phyloP scores from a whole-genome alignment of 2,888 invertebrate species.

The Nomada goodeniana region DNA sequence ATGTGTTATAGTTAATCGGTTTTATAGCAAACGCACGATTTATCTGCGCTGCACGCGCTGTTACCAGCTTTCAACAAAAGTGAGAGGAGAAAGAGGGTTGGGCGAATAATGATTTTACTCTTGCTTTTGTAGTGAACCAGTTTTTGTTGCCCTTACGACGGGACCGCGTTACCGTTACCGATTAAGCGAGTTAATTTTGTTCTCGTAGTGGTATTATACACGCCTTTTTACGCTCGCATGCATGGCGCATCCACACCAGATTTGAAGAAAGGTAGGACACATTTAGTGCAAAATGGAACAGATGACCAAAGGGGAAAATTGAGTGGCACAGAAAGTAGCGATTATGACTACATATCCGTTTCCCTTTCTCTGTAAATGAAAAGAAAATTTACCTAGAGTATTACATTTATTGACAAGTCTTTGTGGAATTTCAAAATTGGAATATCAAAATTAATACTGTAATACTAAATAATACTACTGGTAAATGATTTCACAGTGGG shows the following conservation, averaged over 20 bases:
- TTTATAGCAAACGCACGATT: not conserved
- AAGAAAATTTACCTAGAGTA: too few species aligned
- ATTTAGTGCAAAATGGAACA: too few species aligned
- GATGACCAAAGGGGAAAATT: too few species aligned
- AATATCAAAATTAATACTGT: too few species aligned
- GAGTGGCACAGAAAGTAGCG: too few species aligned
- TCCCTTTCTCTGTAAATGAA: too few species aligned
- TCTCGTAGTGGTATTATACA: not conserved
- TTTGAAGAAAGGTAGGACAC: too few species aligned
- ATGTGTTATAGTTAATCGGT: not conserved
- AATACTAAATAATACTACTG: too few species aligned
- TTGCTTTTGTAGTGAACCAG: slow-evolving; percentile 76
- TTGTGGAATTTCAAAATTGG: too few species aligned
- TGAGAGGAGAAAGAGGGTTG: slow-evolving; percentile 76
- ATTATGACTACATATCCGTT: too few species aligned
- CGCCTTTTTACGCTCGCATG: not conserved
- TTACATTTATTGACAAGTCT: too few species aligned
- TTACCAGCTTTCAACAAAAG: slow-evolving; percentile 74
- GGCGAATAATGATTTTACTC: slow-evolving; percentile 75
- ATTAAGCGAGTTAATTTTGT: slow-evolving; percentile 18
- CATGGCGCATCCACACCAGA: not conserved
- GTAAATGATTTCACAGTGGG: too few species aligned
- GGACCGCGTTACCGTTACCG: slow-evolving; percentile 11
- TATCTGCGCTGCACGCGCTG: not conserved
- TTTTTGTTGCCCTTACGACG: slow-evolving; percentile 55